phyloP scores from a whole-genome alignment of 1,140 invertebrate species.

The Aphaenogaster floridana region DNA sequence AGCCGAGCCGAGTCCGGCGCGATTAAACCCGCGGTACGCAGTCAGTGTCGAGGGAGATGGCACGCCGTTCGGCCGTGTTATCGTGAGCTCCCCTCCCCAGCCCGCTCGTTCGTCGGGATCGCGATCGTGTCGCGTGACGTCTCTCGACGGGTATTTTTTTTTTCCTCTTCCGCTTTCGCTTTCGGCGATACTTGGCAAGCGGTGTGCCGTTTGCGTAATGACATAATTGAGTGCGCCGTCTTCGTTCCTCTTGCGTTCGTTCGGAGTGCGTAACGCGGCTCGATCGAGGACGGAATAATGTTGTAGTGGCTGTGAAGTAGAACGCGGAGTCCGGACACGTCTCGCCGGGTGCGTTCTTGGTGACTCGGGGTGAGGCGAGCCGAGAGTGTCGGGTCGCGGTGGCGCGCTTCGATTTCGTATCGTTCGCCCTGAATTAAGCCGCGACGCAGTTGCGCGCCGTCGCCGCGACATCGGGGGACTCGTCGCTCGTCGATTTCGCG shows the following conservation, averaged over 20 bases:
- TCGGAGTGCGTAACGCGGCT: conserved; percentile 53
- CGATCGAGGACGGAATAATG: conserved; percentile 14
- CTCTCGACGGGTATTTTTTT: background rate
- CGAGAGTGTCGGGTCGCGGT: too few species aligned
- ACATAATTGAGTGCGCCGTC: conserved; percentile 64
- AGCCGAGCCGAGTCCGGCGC: conserved; percentile 61
- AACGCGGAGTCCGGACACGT: conserved; percentile 62
- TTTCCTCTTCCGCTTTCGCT: background rate
- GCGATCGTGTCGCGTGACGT: conserved; percentile 25
- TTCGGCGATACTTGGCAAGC: background rate
- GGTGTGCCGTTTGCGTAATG: conserved; percentile 56
- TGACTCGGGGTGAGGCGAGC: conserved; percentile 3
- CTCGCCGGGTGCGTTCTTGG: conserved; percentile 41
- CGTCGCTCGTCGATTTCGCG: conserved; percentile 36
- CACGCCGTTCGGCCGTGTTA: conserved; percentile 52
- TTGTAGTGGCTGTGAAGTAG: conserved; percentile 54
- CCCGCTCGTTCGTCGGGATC: conserved; percentile 24
- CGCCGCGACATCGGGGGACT: background rate
- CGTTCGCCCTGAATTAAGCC: background rate
- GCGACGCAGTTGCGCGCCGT: conserved; percentile 1
- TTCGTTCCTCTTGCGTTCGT: conserved; percentile 14
- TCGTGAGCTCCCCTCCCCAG: conserved; percentile 32
- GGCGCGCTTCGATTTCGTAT: background rate
- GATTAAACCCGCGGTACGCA: conserved; percentile 62
- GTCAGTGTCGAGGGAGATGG: conserved; percentile 72